Base-by-base conservation (phyloP, 1,140 invertebrate genomes). In the Aporrectodea caliginosa region DNA sequence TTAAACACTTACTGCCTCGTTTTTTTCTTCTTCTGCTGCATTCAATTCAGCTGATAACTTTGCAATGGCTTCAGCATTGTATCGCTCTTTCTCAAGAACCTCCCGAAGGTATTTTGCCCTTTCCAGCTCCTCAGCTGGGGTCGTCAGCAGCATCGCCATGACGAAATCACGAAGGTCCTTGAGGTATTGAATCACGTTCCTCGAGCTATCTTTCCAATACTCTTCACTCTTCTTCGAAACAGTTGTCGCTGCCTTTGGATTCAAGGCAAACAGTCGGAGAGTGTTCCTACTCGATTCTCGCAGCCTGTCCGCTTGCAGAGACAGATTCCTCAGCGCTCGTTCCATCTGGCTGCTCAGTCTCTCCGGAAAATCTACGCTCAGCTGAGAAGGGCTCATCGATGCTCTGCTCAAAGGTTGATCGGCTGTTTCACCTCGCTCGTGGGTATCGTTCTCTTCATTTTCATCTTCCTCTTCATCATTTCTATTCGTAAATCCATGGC, bases 41-140 rank as follows among this genome's bases (percentile, higher is more conserved):
- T 85, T 83, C 30, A 88, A 80, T 73, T 88, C 85, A 34, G 81
- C 81, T 78, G 88, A 86, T 22, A 87, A 78, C 75, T 87, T 86
- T 29, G 83, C 84, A 80, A 88, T 88, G 27, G 87, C 81, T 29
- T 79, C 80, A 73, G 84, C 84, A 83, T 88, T 87, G 14, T 86
- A 82, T 73, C 84, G 80, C 69, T 87, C 86, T 75, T 84, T 79
- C 69, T 84, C 81, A 12, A 85, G 84, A 12, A 88, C 84, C 73
- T 87, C 83, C 58, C 82, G 81, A 2, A 88, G 83, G 77, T 87
- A 88, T 16, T 83, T 79, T 78, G 83, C 84, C 76, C 85, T 81
- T 73, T 88, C 87, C 75, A 82, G 82, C 75, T 88, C 86, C 80
- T 88, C 87, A 33, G 85, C 82, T 6, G 87, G 87, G 16, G 86